Evolutionary conservation across 2,888 invertebrate species (phyloP), one percentile per base, ranked within the genome.

Genomic region (Watsonalla cultraria): DNA sequence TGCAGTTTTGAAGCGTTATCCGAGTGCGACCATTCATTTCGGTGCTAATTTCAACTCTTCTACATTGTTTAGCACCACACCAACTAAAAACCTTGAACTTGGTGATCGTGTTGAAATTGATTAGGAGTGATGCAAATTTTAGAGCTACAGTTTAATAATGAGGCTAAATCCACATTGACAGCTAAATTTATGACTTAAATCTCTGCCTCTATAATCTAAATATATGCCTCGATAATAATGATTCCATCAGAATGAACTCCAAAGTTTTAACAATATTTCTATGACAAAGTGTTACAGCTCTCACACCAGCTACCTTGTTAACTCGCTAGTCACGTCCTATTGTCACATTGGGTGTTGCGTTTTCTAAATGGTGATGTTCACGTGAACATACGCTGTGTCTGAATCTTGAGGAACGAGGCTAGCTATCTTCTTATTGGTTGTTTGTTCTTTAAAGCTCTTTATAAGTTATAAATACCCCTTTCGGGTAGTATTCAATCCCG

Each of bases 1-100:
- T 88, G 87, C 87, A 88, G 78, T 86, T 88, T 86, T 82, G 74
- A 82, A 83, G 78, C 78, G 72, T 76, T 83, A 75, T 82, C 80
- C 79, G 78, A 72, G 61, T 71, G 66, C 73, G 65, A 70, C 65
- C 66, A 59, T 62, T 65, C 65, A 58, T 57, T 64, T 63, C 56
- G 60, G 61, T 56, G 64, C 65, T 62, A 76, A 76, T 73, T 63
- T 77, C 57, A 66, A 70, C 82, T 75, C 68, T 83, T 71, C 60
- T 53, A 47, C 69, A 45, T 58, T 54, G 67, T 54, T 49, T 58
- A 54, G 60, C 54, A 59, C 46, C 52, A 56, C 54, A 56, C 59
- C 35, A 35, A 9, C 5, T 15, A 14, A 9, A 65, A 69, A 71
- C 82, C 82, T 84, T 86, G 82, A 84, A 84, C 84, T 85, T 84